Evolutionary conservation across 2,797 vertebrate species (phyloP).

Genomic region (Eospalax fontanierii): DNA sequence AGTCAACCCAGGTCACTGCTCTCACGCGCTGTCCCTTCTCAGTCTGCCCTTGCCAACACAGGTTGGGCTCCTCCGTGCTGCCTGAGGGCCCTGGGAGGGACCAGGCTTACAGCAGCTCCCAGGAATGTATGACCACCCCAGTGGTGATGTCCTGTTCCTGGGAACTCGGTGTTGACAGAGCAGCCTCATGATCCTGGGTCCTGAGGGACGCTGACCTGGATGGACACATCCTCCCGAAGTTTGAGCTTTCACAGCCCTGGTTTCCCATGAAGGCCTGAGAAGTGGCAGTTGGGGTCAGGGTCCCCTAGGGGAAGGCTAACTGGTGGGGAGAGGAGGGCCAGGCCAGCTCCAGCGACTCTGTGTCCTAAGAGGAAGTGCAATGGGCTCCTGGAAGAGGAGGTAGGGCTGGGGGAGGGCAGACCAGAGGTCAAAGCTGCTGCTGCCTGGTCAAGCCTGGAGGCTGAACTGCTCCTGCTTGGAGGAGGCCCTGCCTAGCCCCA

Average conservation of each 20-base stretch:
- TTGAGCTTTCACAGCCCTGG: neutral
- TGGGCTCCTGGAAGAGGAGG: neutral
- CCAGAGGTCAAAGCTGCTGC: too few relatives aligned
- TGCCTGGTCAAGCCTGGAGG: neutral
- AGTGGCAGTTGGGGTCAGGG: neutral
- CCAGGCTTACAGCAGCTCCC: neutral
- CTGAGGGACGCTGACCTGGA: accelerated
- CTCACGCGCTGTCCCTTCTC: neutral
- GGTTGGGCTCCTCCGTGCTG: neutral
- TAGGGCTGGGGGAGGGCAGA: neutral
- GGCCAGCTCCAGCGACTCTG: neutral
- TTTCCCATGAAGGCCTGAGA: neutral
- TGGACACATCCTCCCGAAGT: neutral
- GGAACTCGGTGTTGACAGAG: neutral
- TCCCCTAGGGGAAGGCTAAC: neutral
- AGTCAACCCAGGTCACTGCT: neutral
- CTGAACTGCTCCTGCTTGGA: neutral
- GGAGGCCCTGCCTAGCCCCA: neutral
- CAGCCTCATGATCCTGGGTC: neutral
- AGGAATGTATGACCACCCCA: neutral
- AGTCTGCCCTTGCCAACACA: accelerated
- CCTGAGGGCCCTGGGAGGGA: neutral
- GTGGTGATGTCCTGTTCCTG: accelerated
- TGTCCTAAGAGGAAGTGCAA: neutral
- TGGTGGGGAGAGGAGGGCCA: neutral